Evolutionary conservation across 1,140 invertebrate species (phyloP), one percentile per base, ranked within the genome.

Genomic region (Contarinia nasturtii): DNA sequence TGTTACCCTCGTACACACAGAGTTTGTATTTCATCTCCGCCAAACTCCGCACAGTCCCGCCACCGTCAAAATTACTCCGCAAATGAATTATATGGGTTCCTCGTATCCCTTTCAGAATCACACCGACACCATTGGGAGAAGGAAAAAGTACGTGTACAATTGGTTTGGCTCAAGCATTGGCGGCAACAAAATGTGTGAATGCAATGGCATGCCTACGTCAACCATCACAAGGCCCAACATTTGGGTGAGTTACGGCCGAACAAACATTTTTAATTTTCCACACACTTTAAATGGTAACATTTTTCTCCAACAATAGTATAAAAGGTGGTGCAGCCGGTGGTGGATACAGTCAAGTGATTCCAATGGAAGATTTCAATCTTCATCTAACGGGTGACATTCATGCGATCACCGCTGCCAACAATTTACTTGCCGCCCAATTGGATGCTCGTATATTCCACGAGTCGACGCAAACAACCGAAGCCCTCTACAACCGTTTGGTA

Each of bases 341-440:
- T 50, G 93, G 93, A 18, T 97, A 97, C 66, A 77, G 80, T 1
- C 77, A 79, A 67, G 91, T 98, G 0, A 97, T 98, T 55, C 95
- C 96, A 1, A 99, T 99, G 96, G 94, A 98, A 67, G 96, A 98
- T 57, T 97, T 99, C 63, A 99, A 99, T 68, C 74, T 99, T 10
- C 96, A 99, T 66, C 69, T 99, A 43, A 99, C 95, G 7, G 96
- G 94, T 15, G 96, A 99, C 60, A 97, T 98, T 52, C 96, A 99
- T 65, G 95, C 95, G 0, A 85, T 99, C 4, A 86, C 87, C 1
- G 93, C 92, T 4, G 95, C 96, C 7, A 97, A 98, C 66, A 99
- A 99, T 69, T 69, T 99, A 7, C 64, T 98, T 1, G 92, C 95
- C 17, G 94, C 94, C 3, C 84, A 90, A 59, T 71, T 92, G 54